Base-by-base conservation (phyloP, 2,888 invertebrate genomes). In the Meghimatium bilineatum region DNA sequence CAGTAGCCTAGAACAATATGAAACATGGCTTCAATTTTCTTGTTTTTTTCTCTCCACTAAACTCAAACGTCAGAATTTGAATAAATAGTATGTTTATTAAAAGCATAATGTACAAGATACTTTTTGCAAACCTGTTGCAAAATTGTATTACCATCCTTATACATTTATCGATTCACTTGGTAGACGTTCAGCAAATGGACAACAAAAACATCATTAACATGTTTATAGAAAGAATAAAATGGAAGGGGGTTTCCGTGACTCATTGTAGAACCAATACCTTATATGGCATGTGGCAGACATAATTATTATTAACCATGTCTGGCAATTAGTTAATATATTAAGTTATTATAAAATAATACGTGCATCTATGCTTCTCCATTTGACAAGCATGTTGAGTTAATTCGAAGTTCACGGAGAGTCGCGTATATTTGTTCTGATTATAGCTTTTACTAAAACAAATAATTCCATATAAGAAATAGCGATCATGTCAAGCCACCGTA, bases 161-260 rank as follows among this genome's bases (percentile, higher is more conserved):
- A 44, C 12, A 5, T 44, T 44, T 44, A 44, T 44, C 44, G n/a
- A n/a, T n/a, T n/a, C 23, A 56, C 56, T 17, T 56, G 23, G 8
- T 56, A 14, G 56, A 56, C 20, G 20, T 17, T 56, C 56, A 12
- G 56, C 56, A 56, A 38, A 67, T 49, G 49, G 36, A 69, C 3
- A 6, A 23, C 36, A 17, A 20, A 29, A 29, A 29, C 71, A n/a
- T 36, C 26, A 26, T 29, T 67, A 6, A 17, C 38, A 10, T 49
- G 8, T 74, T 74, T 44, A 29, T 74, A 6, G n/a, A 26, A 14
- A 63, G 56, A 32, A 69, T 36, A 69, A 34, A n/a, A 77, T 60
- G 10, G 34, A 78, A 79, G 79, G 79, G 79, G 79, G 67, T 67
- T 79, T 79, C 69, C 67, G 67, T 79, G 79, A 79, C 66, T 79